Conservation (phyloP, 2,113 vertebrate genomes). For the Azemiops feae region DNA sequence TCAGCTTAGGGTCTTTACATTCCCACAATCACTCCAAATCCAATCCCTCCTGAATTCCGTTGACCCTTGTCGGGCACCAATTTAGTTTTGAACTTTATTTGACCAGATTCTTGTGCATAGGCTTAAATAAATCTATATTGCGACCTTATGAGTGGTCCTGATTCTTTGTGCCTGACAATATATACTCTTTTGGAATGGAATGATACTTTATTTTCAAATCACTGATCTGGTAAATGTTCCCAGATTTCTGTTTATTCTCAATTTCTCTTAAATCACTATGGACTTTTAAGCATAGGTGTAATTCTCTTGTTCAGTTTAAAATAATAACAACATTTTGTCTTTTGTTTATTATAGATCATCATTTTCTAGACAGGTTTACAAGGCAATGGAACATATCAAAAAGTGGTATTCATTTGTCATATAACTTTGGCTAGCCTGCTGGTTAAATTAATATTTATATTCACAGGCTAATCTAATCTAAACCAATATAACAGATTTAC, state of each 20-base stretch:
- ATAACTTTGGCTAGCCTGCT: not conserved
- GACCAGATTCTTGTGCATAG: not conserved
- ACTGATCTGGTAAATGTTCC: not conserved
- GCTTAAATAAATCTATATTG: not conserved
- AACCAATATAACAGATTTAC: conserved; percentile 35
- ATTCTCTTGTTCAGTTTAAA: not conserved
- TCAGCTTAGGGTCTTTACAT: not conserved
- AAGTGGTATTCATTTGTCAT: conserved; percentile 8
- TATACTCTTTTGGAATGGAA: not conserved
- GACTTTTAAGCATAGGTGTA: not conserved
- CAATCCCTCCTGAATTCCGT: not conserved
- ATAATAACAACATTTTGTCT: not conserved
- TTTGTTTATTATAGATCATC: not conserved
- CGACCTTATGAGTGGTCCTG: not conserved
- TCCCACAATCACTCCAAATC: not conserved
- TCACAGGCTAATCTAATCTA: conserved; percentile 36
- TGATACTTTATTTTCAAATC: not conserved
- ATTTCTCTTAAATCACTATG: not conserved
- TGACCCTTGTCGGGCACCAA: not conserved
- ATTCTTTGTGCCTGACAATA: not conserved
- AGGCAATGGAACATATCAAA: not conserved
- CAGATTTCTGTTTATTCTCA: not conserved
- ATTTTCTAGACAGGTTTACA: not conserved
- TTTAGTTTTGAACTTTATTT: not conserved
- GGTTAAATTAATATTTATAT: not conserved